These are phyloP conservation scores for Connochaetes taurinus DNA, from an alignment of 2,113 vertebrate genomes.

Conservation along the genomic window DNA sequence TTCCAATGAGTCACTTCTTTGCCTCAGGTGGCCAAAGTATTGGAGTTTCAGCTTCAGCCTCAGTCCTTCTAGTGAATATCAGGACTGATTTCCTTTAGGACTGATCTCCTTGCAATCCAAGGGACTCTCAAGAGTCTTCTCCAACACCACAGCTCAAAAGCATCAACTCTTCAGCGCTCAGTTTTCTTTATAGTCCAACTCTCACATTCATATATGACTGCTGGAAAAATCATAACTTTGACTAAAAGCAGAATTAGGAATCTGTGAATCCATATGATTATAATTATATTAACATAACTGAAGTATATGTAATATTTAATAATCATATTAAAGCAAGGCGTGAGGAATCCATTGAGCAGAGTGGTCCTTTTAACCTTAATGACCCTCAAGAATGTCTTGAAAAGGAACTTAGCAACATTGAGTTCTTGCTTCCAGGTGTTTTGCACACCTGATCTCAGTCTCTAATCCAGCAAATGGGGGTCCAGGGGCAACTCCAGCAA, in stretches of 20 bases:
- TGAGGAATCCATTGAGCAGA: neutral
- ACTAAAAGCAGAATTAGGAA: neutral
- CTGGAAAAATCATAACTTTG: neutral
- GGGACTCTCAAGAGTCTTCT: neutral
- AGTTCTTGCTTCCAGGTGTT: neutral
- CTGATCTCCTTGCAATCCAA: neutral
- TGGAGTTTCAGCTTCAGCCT: neutral
- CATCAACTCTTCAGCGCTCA: neutral
- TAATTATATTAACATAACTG: neutral
- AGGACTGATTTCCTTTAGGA: neutral
- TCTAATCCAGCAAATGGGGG: fast-evolving
- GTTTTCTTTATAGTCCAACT: neutral
- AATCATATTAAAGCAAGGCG: fast-evolving
- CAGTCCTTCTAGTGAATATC: neutral
- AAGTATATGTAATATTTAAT: neutral
- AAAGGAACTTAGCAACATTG: no score
- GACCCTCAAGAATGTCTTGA: neutral
- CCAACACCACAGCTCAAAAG: neutral
- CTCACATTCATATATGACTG: neutral
- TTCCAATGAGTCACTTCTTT: neutral
- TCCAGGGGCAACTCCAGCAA: no score
- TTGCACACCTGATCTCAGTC: no score
- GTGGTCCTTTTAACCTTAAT: neutral
- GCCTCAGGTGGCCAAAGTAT: neutral
- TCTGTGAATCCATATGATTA: neutral